These are phyloP conservation scores for Drosophila sordidula DNA, from an alignment of 2,888 invertebrate species.

Conservation along the genomic window DNA sequence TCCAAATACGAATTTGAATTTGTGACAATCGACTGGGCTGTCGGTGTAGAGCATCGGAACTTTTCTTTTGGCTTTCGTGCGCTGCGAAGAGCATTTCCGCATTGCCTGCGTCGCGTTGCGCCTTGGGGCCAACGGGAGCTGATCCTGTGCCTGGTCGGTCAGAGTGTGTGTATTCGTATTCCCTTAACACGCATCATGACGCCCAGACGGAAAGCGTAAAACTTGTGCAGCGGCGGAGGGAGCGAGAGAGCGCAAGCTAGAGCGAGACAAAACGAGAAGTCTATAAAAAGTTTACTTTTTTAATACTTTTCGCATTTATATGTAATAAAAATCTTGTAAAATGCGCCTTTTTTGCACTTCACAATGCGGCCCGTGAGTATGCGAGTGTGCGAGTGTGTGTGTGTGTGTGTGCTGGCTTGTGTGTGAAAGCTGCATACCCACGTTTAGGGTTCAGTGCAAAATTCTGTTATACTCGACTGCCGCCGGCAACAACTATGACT, in stretches of 20 bases:
- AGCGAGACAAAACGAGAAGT: slow-evolving; percentile 58
- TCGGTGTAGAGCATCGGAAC: slow-evolving; percentile 32
- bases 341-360: slow-evolving; percentile 77
- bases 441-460: slow-evolving; percentile 78
- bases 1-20: not conserved
- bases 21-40: slow-evolving; percentile 19
- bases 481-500: slow-evolving; percentile 54
- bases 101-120: slow-evolving; percentile 24
- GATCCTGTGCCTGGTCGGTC: slow-evolving; percentile 14
- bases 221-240: slow-evolving; percentile 43
- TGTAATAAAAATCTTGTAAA: slow-evolving; percentile 82
- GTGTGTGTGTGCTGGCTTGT: slow-evolving; percentile 19
- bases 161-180: slow-evolving; percentile 35
- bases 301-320: slow-evolving; percentile 81
- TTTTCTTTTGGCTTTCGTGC: slow-evolving; percentile 28
- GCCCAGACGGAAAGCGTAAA: slow-evolving; percentile 74
- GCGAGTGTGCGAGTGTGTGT: slow-evolving; percentile 5
- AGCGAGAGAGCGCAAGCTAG: not conserved
- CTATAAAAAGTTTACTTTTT: slow-evolving; percentile 82
- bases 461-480: slow-evolving; percentile 69
- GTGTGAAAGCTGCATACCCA: slow-evolving; percentile 30
- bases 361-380: slow-evolving; percentile 56
- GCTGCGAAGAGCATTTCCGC: slow-evolving; percentile 38
- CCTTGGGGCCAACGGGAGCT: slow-evolving; percentile 22
- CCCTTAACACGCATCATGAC: slow-evolving; percentile 77